Evolutionary conservation across 1,140 invertebrate species (phyloP).

Genomic region (Pseudomyrmex pallidus): DNA sequence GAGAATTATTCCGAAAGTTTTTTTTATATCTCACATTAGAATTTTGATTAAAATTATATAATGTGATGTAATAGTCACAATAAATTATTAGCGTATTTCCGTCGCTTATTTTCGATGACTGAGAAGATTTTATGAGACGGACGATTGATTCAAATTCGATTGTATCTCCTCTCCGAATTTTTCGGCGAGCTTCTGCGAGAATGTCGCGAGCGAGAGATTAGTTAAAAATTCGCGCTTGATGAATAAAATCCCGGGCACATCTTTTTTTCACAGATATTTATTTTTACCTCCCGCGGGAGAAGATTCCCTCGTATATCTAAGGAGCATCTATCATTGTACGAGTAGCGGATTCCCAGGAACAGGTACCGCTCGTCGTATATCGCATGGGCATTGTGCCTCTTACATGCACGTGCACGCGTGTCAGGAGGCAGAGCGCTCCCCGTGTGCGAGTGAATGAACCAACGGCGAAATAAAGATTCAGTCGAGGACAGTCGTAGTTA

Average conservation of each 20-base stretch:
- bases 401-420: constrained; percentile 23
- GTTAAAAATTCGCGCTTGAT: constrained; percentile 35
- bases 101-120: neutral
- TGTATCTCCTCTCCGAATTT: neutral
- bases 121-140: no score
- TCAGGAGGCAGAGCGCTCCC: neutral
- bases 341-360: constrained; percentile 22
- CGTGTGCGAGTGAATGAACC: constrained; percentile 4
- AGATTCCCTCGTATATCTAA: constrained; percentile 5
- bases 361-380: constrained; percentile 34
- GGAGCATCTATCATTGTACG: constrained; percentile 39
- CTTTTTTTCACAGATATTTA: constrained; percentile 27
- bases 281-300: constrained; percentile 14
- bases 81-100: no score
- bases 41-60: no score
- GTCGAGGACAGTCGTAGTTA: constrained; percentile 67
- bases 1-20: no score
- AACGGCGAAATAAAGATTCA: constrained; percentile 70
- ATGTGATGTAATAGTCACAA: no score
- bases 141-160: no score
- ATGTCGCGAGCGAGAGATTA: constrained; percentile 23
- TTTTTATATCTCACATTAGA: no score
- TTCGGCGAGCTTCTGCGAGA: neutral
- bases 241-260: constrained; percentile 29
- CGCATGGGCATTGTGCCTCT: neutral